Conservation (phyloP, 2,113 vertebrate genomes). For the Galbula dea region DNA sequence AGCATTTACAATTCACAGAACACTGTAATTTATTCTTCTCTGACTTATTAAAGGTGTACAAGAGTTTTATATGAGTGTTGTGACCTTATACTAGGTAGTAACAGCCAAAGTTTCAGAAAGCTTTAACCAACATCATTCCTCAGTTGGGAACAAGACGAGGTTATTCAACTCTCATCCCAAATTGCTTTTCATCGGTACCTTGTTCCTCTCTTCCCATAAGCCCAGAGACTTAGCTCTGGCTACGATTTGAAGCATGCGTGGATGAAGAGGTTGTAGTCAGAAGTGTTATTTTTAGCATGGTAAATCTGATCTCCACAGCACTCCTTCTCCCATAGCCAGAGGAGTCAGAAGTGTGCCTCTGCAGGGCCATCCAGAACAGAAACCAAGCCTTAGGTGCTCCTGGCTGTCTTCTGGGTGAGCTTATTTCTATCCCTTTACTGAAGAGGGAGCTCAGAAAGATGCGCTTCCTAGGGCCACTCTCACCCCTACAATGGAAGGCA, state of each 20-base stretch:
- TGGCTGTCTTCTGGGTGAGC: background rate
- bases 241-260: background rate
- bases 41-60: background rate
- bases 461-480: background rate
- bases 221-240: background rate
- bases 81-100: background rate
- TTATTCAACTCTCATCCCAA: background rate
- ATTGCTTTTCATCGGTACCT: background rate
- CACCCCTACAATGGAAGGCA: background rate
- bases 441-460: background rate
- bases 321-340: background rate
- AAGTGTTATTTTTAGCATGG: accelerated
- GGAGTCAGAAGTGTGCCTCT: background rate
- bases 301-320: background rate
- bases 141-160: background rate
- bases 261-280: background rate
- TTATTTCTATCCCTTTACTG: background rate
- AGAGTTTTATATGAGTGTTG: background rate
- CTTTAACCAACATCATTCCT: background rate
- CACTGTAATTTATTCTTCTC: background rate
- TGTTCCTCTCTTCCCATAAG: background rate
- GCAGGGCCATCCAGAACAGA: background rate
- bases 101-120: background rate
- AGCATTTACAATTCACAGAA: background rate
- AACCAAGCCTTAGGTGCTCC: background rate